Base-by-base conservation (phyloP, 2,797 vertebrate genomes). In the Gambelia wislizenii region DNA sequence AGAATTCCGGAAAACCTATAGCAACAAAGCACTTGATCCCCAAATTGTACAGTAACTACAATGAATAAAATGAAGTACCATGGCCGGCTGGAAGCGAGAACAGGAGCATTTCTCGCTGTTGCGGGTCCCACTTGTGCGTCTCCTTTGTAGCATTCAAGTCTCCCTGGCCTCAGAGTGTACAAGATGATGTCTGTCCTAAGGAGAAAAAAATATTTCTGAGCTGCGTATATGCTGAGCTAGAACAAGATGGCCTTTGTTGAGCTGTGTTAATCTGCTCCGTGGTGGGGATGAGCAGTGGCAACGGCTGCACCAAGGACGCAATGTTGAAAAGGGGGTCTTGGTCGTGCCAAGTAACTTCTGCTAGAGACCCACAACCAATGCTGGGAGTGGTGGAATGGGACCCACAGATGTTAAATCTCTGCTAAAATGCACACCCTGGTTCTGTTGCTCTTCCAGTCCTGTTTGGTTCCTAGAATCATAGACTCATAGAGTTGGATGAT, bases 231-330 rank as follows among this genome's bases (percentile, higher is more conserved):
- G 13, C 44, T 56, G 16, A 3, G 87, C 89, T 74, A 1, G 0
- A 91, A 96, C 96, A 97, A 94, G 77, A 88, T 90, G 80, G 10
- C 88, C 91, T 96, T 97, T 97, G 95, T 96, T 94, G 86, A 64
- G 82, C 77, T 69, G 83, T 0, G 0, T 22, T 91, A 87, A 96
- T 88, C 93, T 88, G 81, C 88, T 94, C 93, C 88, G 92, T 92
- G 91, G 64, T 61, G 52, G 36, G 90, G 91, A 76, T 1, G 80
- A 83, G 95, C 91, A 54, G 86, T 90, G 82, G 88, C 56, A 90
- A 36, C 9, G 81, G 14, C 79, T 79, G 22, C 87, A 89, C 95
- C 97, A 97, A 98, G 97, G 97, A 96, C 97, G 72, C 54, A 6
- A 90, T 42, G 95, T 95, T 97, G 97, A 96, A 89, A 96, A 91